Conservation (phyloP, 2,888 invertebrate species). For the Galeruca laticollis region DNA sequence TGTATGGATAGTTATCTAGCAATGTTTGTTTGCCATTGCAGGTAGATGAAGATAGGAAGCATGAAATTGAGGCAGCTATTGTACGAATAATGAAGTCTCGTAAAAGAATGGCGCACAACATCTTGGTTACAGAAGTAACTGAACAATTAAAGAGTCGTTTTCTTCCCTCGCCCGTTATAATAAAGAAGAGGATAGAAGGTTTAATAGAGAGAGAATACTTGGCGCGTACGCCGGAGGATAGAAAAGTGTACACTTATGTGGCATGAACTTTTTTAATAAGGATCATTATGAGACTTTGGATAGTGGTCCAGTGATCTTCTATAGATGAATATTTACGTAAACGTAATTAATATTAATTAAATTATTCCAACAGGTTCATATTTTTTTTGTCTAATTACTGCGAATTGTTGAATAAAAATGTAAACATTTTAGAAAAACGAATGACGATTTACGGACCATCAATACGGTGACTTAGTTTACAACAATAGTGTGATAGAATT, state of each 20-base stretch:
- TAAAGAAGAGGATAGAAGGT: slow-evolving; percentile 99
- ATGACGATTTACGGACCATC: slow-evolving; percentile 30
- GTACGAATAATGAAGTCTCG: slow-evolving; percentile 99
- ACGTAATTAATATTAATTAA: slow-evolving; percentile 52
- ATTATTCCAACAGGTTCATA: slow-evolving; percentile 50
- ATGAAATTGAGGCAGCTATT: slow-evolving; percentile 99
- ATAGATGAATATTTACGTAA: slow-evolving; percentile 55
- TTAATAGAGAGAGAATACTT: slow-evolving; percentile 99
- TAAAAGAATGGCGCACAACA: slow-evolving; percentile 94
- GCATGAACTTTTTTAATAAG: slow-evolving; percentile 73
- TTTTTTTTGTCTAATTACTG: slow-evolving; percentile 31
- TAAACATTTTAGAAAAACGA: slow-evolving; percentile 15
- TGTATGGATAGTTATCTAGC: background rate
- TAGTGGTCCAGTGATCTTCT: slow-evolving; percentile 50
- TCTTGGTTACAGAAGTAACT: slow-evolving; percentile 96
- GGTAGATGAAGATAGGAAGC: slow-evolving; percentile 97
- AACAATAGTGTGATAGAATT: slow-evolving; percentile 25
- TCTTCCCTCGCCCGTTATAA: slow-evolving; percentile 96
- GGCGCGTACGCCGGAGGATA: slow-evolving; percentile 96
- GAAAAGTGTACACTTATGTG: slow-evolving; percentile 96
- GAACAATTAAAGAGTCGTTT: slow-evolving; percentile 97
- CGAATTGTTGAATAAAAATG: slow-evolving; percentile 23
- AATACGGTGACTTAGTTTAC: slow-evolving; percentile 19
- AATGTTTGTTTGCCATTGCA: slow-evolving; percentile 69
- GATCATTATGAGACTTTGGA: slow-evolving; percentile 47